Base-by-base conservation (phyloP, 2,113 vertebrate genomes). In the Halichoeres trimaculatus region DNA sequence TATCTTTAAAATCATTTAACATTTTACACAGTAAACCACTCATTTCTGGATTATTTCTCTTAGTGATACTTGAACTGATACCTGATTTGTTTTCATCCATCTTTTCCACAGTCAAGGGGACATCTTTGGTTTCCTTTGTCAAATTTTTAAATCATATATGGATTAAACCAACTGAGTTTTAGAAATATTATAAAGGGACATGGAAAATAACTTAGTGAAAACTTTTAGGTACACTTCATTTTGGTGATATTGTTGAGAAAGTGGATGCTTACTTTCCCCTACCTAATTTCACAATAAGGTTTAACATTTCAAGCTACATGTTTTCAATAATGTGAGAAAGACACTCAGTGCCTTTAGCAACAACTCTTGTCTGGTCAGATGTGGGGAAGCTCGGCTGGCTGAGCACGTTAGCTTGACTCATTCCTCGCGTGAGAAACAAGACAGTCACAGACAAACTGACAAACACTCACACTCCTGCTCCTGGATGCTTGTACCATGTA, bases 391-490 rank as follows among this genome's bases (percentile, higher is more conserved):
- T 51, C 4, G 78, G 78, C 70, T 88, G 84, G 66, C 74, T 87
- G 89, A 90, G 75, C 83, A 64, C 72, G 70, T 90, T 85, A 88
- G 77, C 62, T 26, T 34, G 59, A 89, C 69, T 84, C 85, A 90
- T 66, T 85, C 57, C 71, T 91, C 16, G 90, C 89, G 88, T 93
- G 92, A 87, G 89, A 94, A 90, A 58, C 68, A 23, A 41, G 55
- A 76, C 72, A 51, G 67, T 13, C 20, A 20, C 56, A 22, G 30
- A 64, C 52, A 67, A 54, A 57, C 55, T 56, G 72, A 80, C 62
- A 4, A 57, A 70, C 43, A 45, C 17, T 17, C 43, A 45, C 17
- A 45, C 43, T 35, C 53, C 58, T 24, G 22, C 52, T 51, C 9
- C 0, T 41, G n/a, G 40, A 75, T 26, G n/a, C 61, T 78, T 54